These are phyloP conservation scores for Planococcus citri DNA, from an alignment of 1,140 invertebrate genomes.

Conservation along the genomic window DNA sequence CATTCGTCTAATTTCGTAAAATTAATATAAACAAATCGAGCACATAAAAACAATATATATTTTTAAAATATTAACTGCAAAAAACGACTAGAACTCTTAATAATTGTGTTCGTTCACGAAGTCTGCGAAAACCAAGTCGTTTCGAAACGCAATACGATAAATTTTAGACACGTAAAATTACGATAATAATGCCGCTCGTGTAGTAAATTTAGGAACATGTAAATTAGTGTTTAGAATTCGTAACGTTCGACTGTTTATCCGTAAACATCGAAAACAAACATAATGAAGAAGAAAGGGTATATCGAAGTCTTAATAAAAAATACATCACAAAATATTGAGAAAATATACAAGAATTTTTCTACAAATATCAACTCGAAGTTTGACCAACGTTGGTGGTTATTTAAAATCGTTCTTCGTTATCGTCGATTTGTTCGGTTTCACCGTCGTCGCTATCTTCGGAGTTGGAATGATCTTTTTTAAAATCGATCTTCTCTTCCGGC, in stretches of 20 bases:
- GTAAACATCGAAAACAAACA: neutral
- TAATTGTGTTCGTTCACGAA: neutral
- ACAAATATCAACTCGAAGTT: neutral
- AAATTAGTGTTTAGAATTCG: neutral
- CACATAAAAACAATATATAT: neutral
- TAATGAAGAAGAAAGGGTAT: neutral
- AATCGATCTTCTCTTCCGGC: neutral
- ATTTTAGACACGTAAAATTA: neutral
- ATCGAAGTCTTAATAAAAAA: neutral
- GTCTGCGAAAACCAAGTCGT: neutral
- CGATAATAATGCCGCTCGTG: slow-evolving; percentile 1
- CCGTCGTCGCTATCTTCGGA: slow-evolving; percentile 6
- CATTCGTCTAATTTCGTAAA: neutral
- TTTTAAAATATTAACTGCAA: slow-evolving; percentile 9
- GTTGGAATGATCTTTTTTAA: neutral
- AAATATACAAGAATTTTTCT: neutral
- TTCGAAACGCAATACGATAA: neutral
- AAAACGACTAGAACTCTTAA: slow-evolving; percentile 16
- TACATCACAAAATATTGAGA: neutral
- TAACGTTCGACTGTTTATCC: neutral
- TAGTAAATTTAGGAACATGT: neutral
- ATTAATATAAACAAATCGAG: neutral
- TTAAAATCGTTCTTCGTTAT: neutral
- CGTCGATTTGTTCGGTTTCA: neutral
- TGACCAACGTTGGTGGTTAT: neutral